Percentiles rank a stretch among this genome's conserved stretches.
These are phyloP conservation scores for Noctua comes DNA, from an alignment of 2,888 invertebrate genomes.

Conservation along the genomic window DNA sequence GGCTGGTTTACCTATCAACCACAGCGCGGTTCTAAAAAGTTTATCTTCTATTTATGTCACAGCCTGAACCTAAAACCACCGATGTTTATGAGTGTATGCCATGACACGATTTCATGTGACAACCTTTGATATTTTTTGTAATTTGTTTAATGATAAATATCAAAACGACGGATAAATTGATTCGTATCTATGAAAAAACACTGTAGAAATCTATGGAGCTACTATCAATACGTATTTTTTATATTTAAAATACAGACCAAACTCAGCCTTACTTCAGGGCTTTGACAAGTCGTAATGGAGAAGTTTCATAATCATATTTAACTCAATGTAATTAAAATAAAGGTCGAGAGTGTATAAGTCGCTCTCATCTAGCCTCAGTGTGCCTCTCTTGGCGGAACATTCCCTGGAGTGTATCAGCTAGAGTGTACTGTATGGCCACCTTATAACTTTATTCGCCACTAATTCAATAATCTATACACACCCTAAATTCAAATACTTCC, in stretches of 20 bases:
- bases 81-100: neutral
- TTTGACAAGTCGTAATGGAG: neutral
- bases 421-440: too few relatives aligned
- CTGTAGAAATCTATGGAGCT: neutral
- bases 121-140: neutral
- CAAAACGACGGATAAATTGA: conserved; percentile 10
- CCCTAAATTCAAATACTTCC: neutral
- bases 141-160: conserved; percentile 23
- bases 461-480: neutral
- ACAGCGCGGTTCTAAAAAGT: too few relatives aligned
- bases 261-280: neutral
- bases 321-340: too few relatives aligned
- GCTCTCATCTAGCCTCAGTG: too few relatives aligned
- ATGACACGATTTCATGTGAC: conserved; percentile 3
- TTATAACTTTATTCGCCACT: neutral
- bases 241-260: neutral
- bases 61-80: neutral
- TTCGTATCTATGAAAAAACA: neutral
- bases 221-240: neutral
- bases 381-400: neutral
- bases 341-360: neutral
- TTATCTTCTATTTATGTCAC: neutral
- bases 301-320: neutral
- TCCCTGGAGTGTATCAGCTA: neutral
- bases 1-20: neutral